These are phyloP conservation scores for Parasteatoda lunata DNA, from an alignment of 2,888 invertebrate species.

Conservation along the genomic window DNA sequence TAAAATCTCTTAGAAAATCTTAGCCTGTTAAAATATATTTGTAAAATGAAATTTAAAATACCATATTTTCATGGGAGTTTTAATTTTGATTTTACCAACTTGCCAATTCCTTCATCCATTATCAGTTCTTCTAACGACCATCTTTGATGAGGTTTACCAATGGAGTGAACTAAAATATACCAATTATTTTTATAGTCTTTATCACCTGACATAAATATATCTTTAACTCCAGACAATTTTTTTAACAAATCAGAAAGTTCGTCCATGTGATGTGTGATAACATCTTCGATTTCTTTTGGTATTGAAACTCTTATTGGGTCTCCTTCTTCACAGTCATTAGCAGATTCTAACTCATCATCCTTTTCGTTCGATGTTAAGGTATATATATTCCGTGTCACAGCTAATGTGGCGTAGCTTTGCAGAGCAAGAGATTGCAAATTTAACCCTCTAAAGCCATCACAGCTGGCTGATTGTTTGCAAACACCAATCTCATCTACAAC, in stretches of 20 bases:
- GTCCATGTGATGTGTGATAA: conserved; percentile 22
- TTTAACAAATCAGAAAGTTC: conserved; percentile 16
- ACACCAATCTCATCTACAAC: conserved; percentile 1
- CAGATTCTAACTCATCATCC: background rate
- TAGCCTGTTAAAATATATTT: no score
- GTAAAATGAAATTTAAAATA: no score
- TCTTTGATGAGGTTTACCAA: conserved; percentile 44
- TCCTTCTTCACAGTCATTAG: conserved; percentile 24
- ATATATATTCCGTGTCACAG: conserved; percentile 23
- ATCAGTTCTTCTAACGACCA: conserved; percentile 49
- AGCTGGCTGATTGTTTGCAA: background rate
- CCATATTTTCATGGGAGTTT: no score
- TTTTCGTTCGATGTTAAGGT: conserved; percentile 6
- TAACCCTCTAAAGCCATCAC: conserved; percentile 27
- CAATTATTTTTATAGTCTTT: conserved; percentile 19
- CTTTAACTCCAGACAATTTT: conserved; percentile 31
- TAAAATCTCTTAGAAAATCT: no score
- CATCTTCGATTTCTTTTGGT: conserved; percentile 19
- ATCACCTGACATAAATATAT: conserved; percentile 36
- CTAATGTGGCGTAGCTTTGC: conserved; percentile 40
- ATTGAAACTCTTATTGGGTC: conserved; percentile 51
- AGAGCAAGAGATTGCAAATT: conserved; percentile 51
- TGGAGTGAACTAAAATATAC: conserved; percentile 49
- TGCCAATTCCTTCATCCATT: conserved; percentile 17
- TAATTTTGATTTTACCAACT: no score